phyloP scores from a whole-genome alignment of 2,113 vertebrate species.

The Pollachius pollachius region DNA sequence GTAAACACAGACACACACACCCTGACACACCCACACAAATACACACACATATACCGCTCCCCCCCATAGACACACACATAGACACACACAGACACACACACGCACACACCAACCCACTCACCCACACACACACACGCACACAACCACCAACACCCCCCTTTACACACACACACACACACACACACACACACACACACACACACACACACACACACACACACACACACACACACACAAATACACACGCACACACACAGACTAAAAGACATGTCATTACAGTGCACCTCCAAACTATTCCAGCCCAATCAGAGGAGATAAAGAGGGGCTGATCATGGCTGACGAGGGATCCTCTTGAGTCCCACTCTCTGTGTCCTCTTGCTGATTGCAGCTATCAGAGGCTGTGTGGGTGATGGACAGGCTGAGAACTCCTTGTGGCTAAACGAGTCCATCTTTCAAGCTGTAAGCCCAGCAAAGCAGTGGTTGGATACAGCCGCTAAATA shows the following conservation, averaged over 20 bases:
- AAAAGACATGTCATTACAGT: slow-evolving; percentile 49
- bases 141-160: too few relatives aligned
- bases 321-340: slow-evolving; percentile 51
- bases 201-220: too few relatives aligned
- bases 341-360: slow-evolving; percentile 54
- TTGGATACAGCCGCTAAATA: slow-evolving; percentile 1
- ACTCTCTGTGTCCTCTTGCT: slow-evolving; percentile 55
- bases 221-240: too few relatives aligned
- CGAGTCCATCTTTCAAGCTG: slow-evolving; percentile 32
- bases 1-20: neutral
- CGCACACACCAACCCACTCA: too few relatives aligned
- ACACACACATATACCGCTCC: slow-evolving; percentile 22
- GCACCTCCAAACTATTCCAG: slow-evolving; percentile 50
- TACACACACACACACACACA: too few relatives aligned
- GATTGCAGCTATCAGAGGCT: slow-evolving; percentile 63
- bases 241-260: too few relatives aligned
- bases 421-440: slow-evolving; percentile 39
- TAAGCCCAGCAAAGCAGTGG: slow-evolving; percentile 18
- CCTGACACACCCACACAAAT: slow-evolving; percentile 18
- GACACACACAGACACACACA: slow-evolving; percentile 6
- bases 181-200: too few relatives aligned
- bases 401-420: slow-evolving; percentile 49
- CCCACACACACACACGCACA: too few relatives aligned
- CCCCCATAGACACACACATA: neutral
- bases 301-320: slow-evolving; percentile 60